phyloP scores from a whole-genome alignment of 2,797 vertebrate genomes.

The Clangula hyemalis region DNA sequence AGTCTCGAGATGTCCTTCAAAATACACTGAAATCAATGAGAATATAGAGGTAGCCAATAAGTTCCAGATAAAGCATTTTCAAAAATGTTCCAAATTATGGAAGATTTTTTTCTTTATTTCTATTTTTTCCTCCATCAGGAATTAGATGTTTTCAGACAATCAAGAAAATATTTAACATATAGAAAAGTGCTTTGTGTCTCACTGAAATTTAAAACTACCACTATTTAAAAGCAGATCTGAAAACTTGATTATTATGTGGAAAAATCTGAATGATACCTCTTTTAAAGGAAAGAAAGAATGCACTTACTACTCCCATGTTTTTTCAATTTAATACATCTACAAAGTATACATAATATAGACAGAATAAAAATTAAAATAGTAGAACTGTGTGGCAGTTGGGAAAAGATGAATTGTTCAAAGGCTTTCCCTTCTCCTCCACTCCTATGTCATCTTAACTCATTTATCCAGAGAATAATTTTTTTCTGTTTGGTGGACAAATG shows the following conservation, averaged over 20 bases:
- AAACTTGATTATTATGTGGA: slow-evolving; percentile 12
- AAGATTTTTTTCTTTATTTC: not conserved
- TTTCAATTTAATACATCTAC: not conserved
- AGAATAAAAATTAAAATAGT: not conserved
- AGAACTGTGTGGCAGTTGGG: not conserved
- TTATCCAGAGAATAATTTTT: not conserved
- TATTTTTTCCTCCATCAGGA: not conserved
- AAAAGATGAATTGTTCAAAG: not conserved
- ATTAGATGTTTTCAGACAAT: not conserved
- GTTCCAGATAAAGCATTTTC: not conserved
- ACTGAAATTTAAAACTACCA: not conserved
- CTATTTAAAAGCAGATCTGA: not conserved
- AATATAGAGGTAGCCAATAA: not conserved
- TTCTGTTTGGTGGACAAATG: not conserved
- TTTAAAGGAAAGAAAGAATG: not conserved
- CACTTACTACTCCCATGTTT: not conserved
- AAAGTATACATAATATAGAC: not conserved
- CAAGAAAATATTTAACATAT: not conserved
- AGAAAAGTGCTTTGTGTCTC: not conserved
- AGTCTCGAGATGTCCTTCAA: not conserved
- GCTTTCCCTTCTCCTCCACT: not conserved
- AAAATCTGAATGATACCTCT: not conserved
- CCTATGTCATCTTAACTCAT: not conserved
- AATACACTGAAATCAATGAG: not conserved
- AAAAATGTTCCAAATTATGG: not conserved